A percentile compares a stretch with the other conserved stretches of the same genome.
Evolutionary conservation across 2,113 vertebrate genomes (phyloP).

Genomic region (Stigmatopora nigra): DNA sequence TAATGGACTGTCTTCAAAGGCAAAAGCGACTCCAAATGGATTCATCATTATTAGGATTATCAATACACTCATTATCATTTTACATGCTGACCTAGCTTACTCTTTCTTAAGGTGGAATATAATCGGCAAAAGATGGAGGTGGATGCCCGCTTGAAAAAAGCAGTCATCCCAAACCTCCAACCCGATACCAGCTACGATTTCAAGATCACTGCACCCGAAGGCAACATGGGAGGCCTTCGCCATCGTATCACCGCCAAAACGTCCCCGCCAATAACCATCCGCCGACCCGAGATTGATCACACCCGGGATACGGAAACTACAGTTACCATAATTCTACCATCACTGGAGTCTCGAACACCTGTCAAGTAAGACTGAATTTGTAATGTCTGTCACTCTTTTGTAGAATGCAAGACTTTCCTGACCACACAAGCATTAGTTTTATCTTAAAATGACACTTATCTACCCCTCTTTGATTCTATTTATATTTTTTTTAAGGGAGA

Average conservation of each 20-base stretch:
- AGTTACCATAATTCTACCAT: slow-evolving; percentile 81
- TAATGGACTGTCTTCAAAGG: not conserved
- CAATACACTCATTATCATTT: not conserved
- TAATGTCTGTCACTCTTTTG: not conserved
- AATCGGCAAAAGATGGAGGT: slow-evolving; percentile 83
- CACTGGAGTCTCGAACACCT: slow-evolving; percentile 75
- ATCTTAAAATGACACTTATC: not conserved
- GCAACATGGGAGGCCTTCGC: slow-evolving; percentile 89
- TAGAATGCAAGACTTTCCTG: not conserved
- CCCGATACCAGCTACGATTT: slow-evolving; percentile 92
- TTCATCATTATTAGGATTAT: not conserved
- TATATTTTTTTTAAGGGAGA: too few relatives aligned
- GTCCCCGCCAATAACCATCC: slow-evolving; percentile 77
- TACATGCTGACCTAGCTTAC: not conserved
- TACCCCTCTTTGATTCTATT: not conserved
- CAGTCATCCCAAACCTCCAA: slow-evolving; percentile 86
- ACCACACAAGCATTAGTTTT: not conserved
- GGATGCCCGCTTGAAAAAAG: slow-evolving; percentile 85
- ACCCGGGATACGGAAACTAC: slow-evolving; percentile 81
- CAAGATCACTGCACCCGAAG: slow-evolving; percentile 83
- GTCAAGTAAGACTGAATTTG: slow-evolving; percentile 74
- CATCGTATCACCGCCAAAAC: slow-evolving; percentile 90
- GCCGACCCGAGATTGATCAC: slow-evolving; percentile 82
- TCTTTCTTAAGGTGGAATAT: slow-evolving; percentile 81
- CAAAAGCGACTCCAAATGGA: not conserved